These are phyloP conservation scores for Bombus terrestris DNA, from an alignment of 1,140 invertebrate species.

Conservation along the genomic window DNA sequence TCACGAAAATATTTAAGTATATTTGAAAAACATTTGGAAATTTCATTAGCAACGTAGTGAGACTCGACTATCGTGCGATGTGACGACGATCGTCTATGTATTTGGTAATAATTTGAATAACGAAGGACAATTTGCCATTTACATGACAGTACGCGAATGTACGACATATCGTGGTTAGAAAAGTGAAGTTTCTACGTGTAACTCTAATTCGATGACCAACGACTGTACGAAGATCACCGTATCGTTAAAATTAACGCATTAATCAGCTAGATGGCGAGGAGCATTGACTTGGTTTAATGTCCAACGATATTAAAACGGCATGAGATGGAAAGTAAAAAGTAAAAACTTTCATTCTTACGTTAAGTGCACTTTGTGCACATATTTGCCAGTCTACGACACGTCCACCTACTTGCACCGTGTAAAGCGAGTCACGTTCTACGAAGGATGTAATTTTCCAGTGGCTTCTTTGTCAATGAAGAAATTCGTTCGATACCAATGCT, in stretches of 20 bases:
- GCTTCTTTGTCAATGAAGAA: too few species aligned
- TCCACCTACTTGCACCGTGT: neutral
- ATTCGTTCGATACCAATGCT: too few species aligned
- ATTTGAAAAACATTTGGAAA: too few species aligned
- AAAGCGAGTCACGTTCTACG: neutral
- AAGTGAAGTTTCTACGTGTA: neutral
- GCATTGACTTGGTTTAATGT: neutral
- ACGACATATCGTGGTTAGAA: too few species aligned
- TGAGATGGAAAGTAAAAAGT: neutral
- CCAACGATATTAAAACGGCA: neutral
- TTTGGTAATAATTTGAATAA: too few species aligned
- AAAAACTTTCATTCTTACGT: constrained; percentile 9
- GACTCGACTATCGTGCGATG: too few species aligned
- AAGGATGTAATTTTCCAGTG: too few species aligned
- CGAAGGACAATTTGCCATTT: too few species aligned
- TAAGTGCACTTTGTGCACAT: neutral
- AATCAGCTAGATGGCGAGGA: neutral
- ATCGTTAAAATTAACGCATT: neutral
- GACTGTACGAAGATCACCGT: neutral
- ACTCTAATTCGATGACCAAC: neutral
- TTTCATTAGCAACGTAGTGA: neutral
- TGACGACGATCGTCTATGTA: too few species aligned
- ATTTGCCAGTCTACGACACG: neutral
- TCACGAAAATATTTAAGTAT: too few species aligned
- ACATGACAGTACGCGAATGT: neutral